These are phyloP conservation scores for Electrophaes corylata DNA, from an alignment of 2,888 invertebrate genomes.

Conservation along the genomic window DNA sequence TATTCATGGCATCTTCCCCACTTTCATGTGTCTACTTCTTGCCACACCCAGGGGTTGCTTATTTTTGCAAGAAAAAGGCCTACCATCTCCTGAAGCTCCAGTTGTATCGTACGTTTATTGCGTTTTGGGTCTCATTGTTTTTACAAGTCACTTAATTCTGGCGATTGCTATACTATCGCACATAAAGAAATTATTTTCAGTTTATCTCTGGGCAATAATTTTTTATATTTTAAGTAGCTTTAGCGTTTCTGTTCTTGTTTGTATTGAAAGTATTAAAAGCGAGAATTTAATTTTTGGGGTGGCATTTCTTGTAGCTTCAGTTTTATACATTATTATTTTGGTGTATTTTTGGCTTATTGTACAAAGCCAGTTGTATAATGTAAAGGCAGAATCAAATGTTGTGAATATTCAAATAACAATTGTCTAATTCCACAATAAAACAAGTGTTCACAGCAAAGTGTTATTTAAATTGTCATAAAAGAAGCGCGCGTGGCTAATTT, in stretches of 20 bases:
- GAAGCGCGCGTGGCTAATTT: no score
- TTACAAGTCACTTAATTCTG: slow-evolving; percentile 2
- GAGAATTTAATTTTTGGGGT: slow-evolving; percentile 20
- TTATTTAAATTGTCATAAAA: no score
- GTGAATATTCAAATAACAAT: slow-evolving; percentile 48
- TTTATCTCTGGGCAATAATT: slow-evolving; percentile 43
- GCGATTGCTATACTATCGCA: not conserved
- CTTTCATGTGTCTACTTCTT: slow-evolving; percentile 41
- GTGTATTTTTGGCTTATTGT: slow-evolving; percentile 54
- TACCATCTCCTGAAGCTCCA: slow-evolving; percentile 36
- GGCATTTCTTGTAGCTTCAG: slow-evolving; percentile 30
- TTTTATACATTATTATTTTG: slow-evolving; percentile 37
- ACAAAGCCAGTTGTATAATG: slow-evolving; percentile 41
- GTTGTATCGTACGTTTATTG: slow-evolving; percentile 38
- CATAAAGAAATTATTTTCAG: slow-evolving; percentile 3
- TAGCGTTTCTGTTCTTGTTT: slow-evolving; percentile 38
- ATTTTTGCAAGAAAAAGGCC: slow-evolving; percentile 37
- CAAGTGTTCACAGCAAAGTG: not conserved
- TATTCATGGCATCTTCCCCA: slow-evolving; percentile 46
- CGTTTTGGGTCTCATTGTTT: slow-evolving; percentile 7
- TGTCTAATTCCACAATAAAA: slow-evolving; percentile 25
- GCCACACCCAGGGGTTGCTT: slow-evolving; percentile 35
- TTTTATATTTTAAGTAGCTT: slow-evolving; percentile 42
- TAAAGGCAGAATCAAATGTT: slow-evolving; percentile 45
- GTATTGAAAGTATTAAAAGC: slow-evolving; percentile 33